phyloP scores from a whole-genome alignment of 2,113 vertebrate genomes.

The Xenopus borealis region DNA sequence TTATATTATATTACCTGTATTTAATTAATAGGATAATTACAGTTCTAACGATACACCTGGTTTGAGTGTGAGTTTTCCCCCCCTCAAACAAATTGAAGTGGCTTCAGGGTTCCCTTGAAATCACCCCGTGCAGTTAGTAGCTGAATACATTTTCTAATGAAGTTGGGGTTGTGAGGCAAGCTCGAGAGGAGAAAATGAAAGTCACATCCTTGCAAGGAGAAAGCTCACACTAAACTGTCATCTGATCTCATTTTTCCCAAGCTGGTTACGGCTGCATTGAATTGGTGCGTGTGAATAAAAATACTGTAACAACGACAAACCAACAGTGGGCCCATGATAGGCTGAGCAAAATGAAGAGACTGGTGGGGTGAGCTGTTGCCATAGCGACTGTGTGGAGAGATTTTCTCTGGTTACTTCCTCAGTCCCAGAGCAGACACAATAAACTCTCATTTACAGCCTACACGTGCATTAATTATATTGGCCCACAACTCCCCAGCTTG shows the following conservation, averaged over 20 bases:
- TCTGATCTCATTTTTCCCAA: slow-evolving; percentile 32
- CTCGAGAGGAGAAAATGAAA: neutral
- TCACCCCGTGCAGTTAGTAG: too few species aligned
- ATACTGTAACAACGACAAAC: slow-evolving; percentile 65
- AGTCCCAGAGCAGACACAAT: slow-evolving; percentile 43
- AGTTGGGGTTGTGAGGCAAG: too few species aligned
- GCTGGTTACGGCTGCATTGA: slow-evolving; percentile 18
- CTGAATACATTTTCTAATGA: too few species aligned
- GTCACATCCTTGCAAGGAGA: neutral
- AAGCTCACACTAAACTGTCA: neutral
- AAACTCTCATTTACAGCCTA: slow-evolving; percentile 52
- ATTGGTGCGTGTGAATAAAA: slow-evolving; percentile 49
- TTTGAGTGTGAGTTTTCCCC: too few species aligned
- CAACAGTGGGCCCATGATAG: slow-evolving; percentile 58
- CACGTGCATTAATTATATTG: slow-evolving; percentile 47
- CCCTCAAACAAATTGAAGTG: too few species aligned
- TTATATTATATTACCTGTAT: too few species aligned
- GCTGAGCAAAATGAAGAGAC: slow-evolving; percentile 56
- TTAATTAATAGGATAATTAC: too few species aligned
- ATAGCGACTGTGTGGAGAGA: slow-evolving; percentile 62
- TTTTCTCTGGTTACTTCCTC: slow-evolving; percentile 51
- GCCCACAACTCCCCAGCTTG: neutral
- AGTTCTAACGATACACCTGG: too few species aligned
- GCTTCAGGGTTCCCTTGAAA: too few species aligned
- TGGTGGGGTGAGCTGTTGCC: slow-evolving; percentile 69